phyloP scores from a whole-genome alignment of 2,888 invertebrate species.

The Papilio demoleus region DNA sequence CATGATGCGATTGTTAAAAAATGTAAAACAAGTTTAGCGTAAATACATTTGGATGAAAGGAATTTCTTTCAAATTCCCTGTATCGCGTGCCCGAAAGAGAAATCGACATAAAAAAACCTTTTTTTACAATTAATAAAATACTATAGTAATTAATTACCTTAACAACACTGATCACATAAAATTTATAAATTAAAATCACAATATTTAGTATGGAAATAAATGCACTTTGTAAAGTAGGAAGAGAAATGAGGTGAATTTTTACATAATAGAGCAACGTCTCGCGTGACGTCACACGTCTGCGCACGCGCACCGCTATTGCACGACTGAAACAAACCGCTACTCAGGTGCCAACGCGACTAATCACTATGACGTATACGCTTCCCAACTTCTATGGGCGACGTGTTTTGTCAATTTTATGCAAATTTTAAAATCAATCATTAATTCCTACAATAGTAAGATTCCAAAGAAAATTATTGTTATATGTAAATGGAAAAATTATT shows the following conservation, averaged over 20 bases:
- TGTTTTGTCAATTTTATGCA: conserved; percentile 14
- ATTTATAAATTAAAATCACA: conserved; percentile 15
- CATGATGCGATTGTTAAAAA: conserved; percentile 42
- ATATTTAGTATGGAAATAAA: conserved; percentile 21
- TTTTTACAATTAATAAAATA: conserved; percentile 1
- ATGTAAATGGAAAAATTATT: background rate
- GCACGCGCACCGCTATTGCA: conserved; percentile 59
- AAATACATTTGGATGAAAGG: background rate
- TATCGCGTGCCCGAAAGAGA: conserved; percentile 68
- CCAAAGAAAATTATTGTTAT: background rate
- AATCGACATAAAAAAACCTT: conserved; percentile 55
- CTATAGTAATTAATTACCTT: conserved; percentile 34
- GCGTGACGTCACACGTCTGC: conserved; percentile 54
- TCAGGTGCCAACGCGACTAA: conserved; percentile 37
- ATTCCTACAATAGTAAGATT: background rate
- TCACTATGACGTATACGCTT: conserved; percentile 4
- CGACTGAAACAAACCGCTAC: conserved; percentile 57
- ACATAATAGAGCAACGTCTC: conserved; percentile 63
- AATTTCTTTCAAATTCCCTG: conserved; percentile 42
- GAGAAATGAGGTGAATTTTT: conserved; percentile 49
- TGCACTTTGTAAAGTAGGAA: conserved; percentile 38
- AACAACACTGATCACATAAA: conserved; percentile 34
- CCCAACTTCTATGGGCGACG: background rate
- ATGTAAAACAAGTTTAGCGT: conserved; percentile 16
- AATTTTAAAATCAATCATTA: conserved; percentile 1